A percentile compares a stretch with the other conserved stretches of the same genome.
phyloP scores from a whole-genome alignment of 2,797 vertebrate genomes.

The Astyanax mexicanus region DNA sequence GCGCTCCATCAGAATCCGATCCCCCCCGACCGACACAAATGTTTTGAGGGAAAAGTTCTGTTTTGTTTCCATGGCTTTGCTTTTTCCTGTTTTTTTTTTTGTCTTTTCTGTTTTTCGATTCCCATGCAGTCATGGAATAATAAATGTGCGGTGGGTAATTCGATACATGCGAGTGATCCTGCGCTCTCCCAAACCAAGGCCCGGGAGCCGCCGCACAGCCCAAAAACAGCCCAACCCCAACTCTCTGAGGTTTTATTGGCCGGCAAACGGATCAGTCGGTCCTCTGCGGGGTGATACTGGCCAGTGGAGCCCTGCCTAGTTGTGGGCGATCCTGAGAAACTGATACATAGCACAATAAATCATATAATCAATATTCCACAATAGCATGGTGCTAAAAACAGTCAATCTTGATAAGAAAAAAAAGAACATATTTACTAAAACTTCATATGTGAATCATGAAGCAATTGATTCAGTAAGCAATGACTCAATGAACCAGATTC shows the following conservation, averaged over 20 bases:
- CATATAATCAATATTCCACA: too few relatives aligned
- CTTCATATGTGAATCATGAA: too few relatives aligned
- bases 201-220: neutral
- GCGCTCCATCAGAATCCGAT: slow-evolving; percentile 46
- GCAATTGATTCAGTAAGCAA: too few relatives aligned
- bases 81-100: slow-evolving; percentile 44
- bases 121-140: slow-evolving; percentile 35
- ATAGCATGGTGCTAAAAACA: too few relatives aligned
- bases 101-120: slow-evolving; percentile 32
- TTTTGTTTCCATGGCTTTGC: slow-evolving; percentile 57
- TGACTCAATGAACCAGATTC: too few relatives aligned
- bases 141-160: slow-evolving; percentile 36
- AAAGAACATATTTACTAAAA: too few relatives aligned
- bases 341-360: too few relatives aligned
- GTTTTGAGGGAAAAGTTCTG: slow-evolving; percentile 53
- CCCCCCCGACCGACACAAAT: slow-evolving; percentile 35
- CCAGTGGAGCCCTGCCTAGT: too few relatives aligned
- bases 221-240: neutral
- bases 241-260: neutral
- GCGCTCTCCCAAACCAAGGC: neutral
- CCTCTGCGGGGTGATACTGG: neutral
- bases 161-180: slow-evolving; percentile 12
- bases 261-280: neutral
- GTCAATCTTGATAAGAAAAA: too few relatives aligned
- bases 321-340: too few relatives aligned